Evolutionary conservation across 2,888 invertebrate species (phyloP).

Genomic region (Brachyopa scutellaris): DNA sequence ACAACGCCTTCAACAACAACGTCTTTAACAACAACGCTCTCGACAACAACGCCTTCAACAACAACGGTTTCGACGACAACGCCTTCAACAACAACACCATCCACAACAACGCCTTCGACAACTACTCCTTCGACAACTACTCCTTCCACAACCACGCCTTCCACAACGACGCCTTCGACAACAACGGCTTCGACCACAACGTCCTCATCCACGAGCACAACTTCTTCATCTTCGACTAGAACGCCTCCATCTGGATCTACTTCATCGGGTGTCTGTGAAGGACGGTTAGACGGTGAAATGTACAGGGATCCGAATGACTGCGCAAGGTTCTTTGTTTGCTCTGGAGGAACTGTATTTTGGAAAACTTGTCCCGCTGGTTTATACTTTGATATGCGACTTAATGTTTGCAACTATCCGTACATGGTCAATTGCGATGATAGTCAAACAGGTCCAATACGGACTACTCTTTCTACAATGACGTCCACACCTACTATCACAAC

Average conservation of each 20-base stretch:
- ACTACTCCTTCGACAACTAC: not conserved
- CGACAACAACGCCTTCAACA: too few species aligned
- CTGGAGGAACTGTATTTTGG: not conserved
- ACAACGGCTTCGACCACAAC: not conserved
- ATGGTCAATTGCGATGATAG: not conserved
- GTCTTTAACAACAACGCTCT: too few species aligned
- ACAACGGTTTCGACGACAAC: not conserved
- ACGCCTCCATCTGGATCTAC: not conserved
- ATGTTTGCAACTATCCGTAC: not conserved
- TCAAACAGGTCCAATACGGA: not conserved
- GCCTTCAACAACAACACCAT: not conserved
- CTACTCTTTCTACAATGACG: too few species aligned
- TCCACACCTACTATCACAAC: too few species aligned
- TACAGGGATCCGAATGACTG: not conserved
- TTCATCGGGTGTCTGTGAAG: not conserved
- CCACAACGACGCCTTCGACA: not conserved
- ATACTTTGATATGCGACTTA: not conserved
- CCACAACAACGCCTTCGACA: not conserved
- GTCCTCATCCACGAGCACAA: not conserved
- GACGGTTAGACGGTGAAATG: not conserved
- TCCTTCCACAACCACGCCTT: too few species aligned
- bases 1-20: too few species aligned
- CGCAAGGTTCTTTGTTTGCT: constrained; percentile 1
- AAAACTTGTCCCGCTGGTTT: not conserved
- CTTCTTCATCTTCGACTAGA: not conserved